Base-by-base conservation (phyloP, 1,140 invertebrate genomes). In the Delia radicum region DNA sequence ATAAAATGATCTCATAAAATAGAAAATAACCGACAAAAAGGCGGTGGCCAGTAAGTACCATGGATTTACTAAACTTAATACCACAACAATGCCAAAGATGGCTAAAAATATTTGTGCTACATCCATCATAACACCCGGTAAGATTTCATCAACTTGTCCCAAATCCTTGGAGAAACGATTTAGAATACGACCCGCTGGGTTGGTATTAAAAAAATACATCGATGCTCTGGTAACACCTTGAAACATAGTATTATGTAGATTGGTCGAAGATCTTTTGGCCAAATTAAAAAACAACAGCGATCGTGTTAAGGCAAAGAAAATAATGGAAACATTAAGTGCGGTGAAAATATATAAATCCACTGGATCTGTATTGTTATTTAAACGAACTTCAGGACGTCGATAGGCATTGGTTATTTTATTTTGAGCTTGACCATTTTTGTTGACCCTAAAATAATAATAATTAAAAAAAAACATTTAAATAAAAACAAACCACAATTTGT, bases 131-230 rank as follows among this genome's bases (percentile, higher is more conserved):
- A 91, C 89, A 72, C 89, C 88, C 61, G 96, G 95, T 33, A 98
- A 83, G 15, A 93, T 88, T 83, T 96, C 95, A 85, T 97, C 96
- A 27, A 96, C 91, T 26, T 92, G 91, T 13, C 94, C 94, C 86
- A 96, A 91, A 83, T 97, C 95, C 87, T 95, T 94, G 0, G 94
- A 93, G 87, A 95, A 96, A 75, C 94, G 88, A 81, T 96, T 93
- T 33, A 94, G 86, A 79, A 94, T 93, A 1, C 92, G 86, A 2
- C 92, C 93, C 5, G 91, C 90, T 1, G 94, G 93, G 85, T 94
- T 96, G 7, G 89, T 89, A 81, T 95, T 93, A 85, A 96, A 96
- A 87, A 96, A 96, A 1, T 90, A 87, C 91, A 96, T 95, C 0
- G 92, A 91, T 0, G 93, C 91, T 1, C 90, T 88, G 0, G 94